Evolutionary conservation across 2,888 invertebrate genomes (phyloP).

Genomic region (Mechanitis mazaeus): DNA sequence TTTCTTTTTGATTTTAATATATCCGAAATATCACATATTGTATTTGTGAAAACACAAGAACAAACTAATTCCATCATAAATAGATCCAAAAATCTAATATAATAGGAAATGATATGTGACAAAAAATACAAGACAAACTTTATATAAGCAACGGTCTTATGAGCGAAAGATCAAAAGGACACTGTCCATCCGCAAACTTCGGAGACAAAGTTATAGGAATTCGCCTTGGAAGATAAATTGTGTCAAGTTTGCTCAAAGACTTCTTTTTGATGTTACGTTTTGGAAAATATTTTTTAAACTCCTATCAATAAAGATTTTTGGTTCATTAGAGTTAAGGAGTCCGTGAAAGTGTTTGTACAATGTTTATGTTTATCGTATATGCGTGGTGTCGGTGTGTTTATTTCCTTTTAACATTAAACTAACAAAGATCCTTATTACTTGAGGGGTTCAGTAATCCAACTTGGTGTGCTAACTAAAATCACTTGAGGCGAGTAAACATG

Average conservation of each 20-base stretch:
- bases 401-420: too few species aligned
- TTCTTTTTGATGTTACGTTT: conserved; percentile 5
- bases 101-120: conserved; percentile 31
- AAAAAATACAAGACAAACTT: conserved; percentile 47
- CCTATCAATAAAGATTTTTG: not conserved
- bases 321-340: not conserved
- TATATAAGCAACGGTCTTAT: conserved; percentile 37
- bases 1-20: not conserved
- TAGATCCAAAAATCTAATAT: conserved; percentile 22
- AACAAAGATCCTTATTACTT: too few species aligned
- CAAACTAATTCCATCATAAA: conserved; percentile 8
- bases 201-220: conserved; percentile 35
- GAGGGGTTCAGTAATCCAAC: too few species aligned
- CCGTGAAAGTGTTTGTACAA: too few species aligned
- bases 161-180: conserved; percentile 49
- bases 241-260: conserved; percentile 37
- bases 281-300: conserved; percentile 2
- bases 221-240: conserved; percentile 40
- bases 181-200: conserved; percentile 38
- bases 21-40: not conserved
- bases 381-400: too few species aligned
- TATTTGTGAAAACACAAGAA: not conserved
- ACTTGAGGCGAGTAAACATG: not conserved
- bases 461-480: not conserved
- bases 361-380: too few species aligned